phyloP scores from a whole-genome alignment of 1,140 invertebrate species.

The Drosophila kurseongensis region DNA sequence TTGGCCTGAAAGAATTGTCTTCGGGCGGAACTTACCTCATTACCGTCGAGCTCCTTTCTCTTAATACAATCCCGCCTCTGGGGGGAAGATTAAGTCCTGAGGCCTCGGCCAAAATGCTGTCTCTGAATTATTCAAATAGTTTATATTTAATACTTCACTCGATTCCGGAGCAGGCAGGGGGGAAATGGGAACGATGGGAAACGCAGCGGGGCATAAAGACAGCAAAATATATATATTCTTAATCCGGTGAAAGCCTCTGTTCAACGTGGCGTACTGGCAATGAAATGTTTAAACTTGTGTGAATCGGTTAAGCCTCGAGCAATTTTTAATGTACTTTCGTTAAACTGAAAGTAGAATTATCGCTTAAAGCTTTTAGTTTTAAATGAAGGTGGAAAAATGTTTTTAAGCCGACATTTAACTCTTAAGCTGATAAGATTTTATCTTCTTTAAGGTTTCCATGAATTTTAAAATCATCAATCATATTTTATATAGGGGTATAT shows the following conservation, averaged over 20 bases:
- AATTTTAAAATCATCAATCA: too few species aligned
- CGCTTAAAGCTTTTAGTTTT: background rate
- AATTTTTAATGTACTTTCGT: conserved; percentile 3
- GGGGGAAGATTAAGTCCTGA: conserved; percentile 35
- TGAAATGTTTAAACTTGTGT: conserved; percentile 35
- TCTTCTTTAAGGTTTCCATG: background rate
- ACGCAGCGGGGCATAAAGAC: conserved; percentile 41
- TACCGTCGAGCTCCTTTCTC: conserved; percentile 9
- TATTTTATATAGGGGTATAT: too few species aligned
- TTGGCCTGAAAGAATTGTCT: background rate
- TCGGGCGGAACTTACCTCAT: conserved; percentile 41
- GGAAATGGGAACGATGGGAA: conserved; percentile 12
- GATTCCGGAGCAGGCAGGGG: background rate
- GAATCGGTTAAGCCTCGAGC: conserved; percentile 22
- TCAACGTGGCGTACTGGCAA: conserved; percentile 50
- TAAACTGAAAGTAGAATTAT: background rate
- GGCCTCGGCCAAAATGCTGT: conserved; percentile 30
- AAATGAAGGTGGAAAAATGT: background rate
- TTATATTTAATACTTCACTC: conserved; percentile 38
- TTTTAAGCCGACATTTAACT: background rate
- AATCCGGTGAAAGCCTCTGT: conserved; percentile 19
- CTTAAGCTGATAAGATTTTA: too few species aligned
- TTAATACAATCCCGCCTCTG: conserved; percentile 37
- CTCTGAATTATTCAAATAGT: conserved; percentile 56
- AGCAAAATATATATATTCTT: conserved; percentile 14